These are phyloP conservation scores for Hemithea aestivaria DNA, from an alignment of 2,888 invertebrate genomes.

Conservation along the genomic window DNA sequence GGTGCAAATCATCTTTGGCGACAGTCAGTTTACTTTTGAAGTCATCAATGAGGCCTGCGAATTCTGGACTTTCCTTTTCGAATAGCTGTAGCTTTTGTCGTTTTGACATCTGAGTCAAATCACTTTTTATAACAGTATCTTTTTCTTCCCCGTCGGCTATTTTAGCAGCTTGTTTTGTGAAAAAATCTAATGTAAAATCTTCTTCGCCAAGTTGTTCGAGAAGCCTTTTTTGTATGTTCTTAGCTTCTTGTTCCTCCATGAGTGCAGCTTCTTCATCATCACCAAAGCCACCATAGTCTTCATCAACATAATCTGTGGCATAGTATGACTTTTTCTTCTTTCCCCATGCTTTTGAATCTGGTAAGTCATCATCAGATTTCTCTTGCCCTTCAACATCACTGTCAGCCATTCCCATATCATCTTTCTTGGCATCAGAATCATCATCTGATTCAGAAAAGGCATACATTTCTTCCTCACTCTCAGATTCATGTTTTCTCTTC, in stretches of 20 bases:
- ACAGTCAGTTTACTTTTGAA: conserved; percentile 85
- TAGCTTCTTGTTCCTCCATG: conserved; percentile 90
- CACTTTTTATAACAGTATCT: conserved; percentile 83
- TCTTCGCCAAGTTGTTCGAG: conserved; percentile 88
- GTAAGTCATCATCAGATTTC: conserved; percentile 83
- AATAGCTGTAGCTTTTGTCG: conserved; percentile 87
- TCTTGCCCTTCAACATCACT: conserved; percentile 89
- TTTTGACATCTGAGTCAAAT: conserved; percentile 86
- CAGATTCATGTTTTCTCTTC: conserved; percentile 72
- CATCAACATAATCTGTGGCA: conserved; percentile 93
- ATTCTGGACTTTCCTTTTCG: conserved; percentile 93
- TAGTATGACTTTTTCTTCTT: conserved; percentile 88
- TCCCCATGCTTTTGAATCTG: conserved; percentile 93
- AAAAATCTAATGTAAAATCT: conserved; percentile 84
- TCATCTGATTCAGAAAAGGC: conserved; percentile 77
- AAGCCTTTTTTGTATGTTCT: conserved; percentile 87
- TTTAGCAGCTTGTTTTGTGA: conserved; percentile 57
- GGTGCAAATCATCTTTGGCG: conserved; percentile 82
- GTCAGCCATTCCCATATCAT: conserved; percentile 76
- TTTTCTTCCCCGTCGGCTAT: conserved; percentile 49
- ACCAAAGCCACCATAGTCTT: conserved; percentile 87
- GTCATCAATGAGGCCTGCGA: conserved; percentile 87
- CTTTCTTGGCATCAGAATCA: conserved; percentile 64
- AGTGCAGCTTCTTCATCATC: conserved; percentile 85
- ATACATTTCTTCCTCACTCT: conserved; percentile 82